These are phyloP conservation scores for Todiramphus chloris DNA, from an alignment of 2,113 vertebrate genomes.

Conservation along the genomic window DNA sequence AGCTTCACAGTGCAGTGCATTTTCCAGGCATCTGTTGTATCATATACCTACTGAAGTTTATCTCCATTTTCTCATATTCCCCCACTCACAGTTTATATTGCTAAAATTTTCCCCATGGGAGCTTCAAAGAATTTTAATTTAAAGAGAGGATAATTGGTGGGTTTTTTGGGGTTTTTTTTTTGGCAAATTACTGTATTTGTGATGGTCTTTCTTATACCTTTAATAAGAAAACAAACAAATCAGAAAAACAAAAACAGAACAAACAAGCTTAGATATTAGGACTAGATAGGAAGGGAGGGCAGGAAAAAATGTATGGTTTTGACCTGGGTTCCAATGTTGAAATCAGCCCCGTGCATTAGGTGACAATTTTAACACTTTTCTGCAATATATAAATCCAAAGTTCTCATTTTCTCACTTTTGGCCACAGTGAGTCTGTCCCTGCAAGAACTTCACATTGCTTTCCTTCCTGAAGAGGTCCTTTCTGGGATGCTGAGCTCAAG, in stretches of 20 bases:
- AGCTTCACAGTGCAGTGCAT: background rate
- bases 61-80: background rate
- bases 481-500: background rate
- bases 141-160: background rate
- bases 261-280: background rate
- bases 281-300: background rate
- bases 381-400: background rate
- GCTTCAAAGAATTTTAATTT: background rate
- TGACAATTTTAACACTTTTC: background rate
- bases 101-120: background rate
- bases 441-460: background rate
- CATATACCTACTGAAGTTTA: background rate
- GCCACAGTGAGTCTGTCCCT: background rate
- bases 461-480: background rate
- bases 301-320: background rate
- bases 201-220: background rate
- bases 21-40: background rate
- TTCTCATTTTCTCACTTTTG: background rate
- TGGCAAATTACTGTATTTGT: background rate
- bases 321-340: background rate
- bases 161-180: background rate
- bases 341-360: background rate
- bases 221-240: background rate
- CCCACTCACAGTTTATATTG: background rate
- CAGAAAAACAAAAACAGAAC: background rate